Conservation (phyloP, 2,113 vertebrate genomes). For the Epinephelus fuscoguttatus region DNA sequence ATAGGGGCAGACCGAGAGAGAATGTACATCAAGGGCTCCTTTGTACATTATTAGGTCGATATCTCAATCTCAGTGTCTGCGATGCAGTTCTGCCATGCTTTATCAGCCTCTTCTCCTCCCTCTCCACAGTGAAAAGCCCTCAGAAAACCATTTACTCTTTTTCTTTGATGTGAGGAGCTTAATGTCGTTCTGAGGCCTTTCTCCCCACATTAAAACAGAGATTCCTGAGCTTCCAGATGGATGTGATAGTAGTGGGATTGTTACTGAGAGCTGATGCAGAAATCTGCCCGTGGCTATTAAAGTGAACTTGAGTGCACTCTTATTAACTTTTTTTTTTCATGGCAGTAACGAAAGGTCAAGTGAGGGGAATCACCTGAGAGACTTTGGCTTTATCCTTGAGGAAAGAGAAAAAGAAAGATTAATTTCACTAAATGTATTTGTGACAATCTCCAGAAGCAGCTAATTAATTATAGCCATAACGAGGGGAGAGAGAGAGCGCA, state of each 20-base stretch:
- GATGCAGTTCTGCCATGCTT: slow-evolving; percentile 49
- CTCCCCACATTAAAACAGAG: slow-evolving; percentile 62
- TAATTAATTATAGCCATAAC: slow-evolving; percentile 75
- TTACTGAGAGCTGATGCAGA: slow-evolving; percentile 55
- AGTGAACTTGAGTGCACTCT: slow-evolving; percentile 38
- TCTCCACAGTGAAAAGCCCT: slow-evolving; percentile 40
- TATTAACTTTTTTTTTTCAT: slow-evolving; percentile 32
- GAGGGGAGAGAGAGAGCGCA: slow-evolving; percentile 28
- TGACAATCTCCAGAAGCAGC: slow-evolving; percentile 54
- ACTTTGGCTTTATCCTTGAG: slow-evolving; percentile 52
- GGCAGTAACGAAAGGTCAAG: slow-evolving; percentile 47
- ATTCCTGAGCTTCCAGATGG: slow-evolving; percentile 54
- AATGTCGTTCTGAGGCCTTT: slow-evolving; percentile 53
- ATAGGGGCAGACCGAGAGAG: slow-evolving; percentile 29
- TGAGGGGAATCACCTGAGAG: slow-evolving; percentile 59
- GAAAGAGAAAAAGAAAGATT: slow-evolving; percentile 45
- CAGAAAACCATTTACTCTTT: slow-evolving; percentile 63
- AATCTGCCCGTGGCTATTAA: slow-evolving; percentile 40
- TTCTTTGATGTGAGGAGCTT: slow-evolving; percentile 73
- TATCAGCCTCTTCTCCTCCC: slow-evolving; percentile 55
- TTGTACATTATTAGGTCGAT: slow-evolving; percentile 70
- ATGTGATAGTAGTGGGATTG: slow-evolving; percentile 54
- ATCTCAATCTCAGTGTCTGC: slow-evolving; percentile 59
- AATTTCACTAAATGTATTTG: slow-evolving; percentile 61
- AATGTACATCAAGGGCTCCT: slow-evolving; percentile 55